A percentile compares a stretch with the other conserved stretches of the same genome.
Evolutionary conservation across 2,113 vertebrate species (phyloP).

Genomic region (Gallinago undulata): DNA sequence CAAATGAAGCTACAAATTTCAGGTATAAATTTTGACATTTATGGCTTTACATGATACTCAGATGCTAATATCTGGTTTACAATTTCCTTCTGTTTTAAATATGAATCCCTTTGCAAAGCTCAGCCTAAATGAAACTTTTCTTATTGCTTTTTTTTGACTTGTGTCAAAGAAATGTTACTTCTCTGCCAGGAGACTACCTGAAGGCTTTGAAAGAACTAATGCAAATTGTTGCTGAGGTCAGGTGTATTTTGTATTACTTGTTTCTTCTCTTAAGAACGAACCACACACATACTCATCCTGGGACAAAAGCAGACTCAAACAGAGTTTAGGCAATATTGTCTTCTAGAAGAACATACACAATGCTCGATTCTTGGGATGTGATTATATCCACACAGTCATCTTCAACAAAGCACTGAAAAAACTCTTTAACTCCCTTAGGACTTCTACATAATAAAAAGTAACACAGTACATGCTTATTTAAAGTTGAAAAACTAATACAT

Average conservation of each 20-base stretch:
- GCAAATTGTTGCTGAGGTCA: background rate
- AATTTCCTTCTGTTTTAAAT: background rate
- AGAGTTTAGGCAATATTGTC: background rate
- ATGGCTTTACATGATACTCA: background rate
- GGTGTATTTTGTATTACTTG: background rate
- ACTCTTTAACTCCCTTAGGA: background rate
- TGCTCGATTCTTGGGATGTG: background rate
- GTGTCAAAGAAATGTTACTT: background rate
- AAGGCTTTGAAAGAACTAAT: background rate
- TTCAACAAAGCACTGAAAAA: background rate
- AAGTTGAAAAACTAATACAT: background rate
- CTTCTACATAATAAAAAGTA: background rate
- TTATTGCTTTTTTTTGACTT: background rate
- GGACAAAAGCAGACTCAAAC: background rate
- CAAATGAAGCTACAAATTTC: background rate
- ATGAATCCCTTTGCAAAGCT: background rate
- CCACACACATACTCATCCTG: background rate
- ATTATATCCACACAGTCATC: background rate
- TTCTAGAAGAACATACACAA: background rate
- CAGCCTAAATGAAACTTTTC: background rate
- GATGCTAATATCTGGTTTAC: background rate
- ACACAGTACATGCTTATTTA: background rate
- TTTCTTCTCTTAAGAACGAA: background rate
- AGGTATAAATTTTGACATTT: background rate
- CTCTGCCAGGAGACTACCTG: background rate